Evolutionary conservation across 2,797 vertebrate genomes (phyloP), one percentile per base, ranked within the genome.

Genomic region (Chiloscyllium punctatum): DNA sequence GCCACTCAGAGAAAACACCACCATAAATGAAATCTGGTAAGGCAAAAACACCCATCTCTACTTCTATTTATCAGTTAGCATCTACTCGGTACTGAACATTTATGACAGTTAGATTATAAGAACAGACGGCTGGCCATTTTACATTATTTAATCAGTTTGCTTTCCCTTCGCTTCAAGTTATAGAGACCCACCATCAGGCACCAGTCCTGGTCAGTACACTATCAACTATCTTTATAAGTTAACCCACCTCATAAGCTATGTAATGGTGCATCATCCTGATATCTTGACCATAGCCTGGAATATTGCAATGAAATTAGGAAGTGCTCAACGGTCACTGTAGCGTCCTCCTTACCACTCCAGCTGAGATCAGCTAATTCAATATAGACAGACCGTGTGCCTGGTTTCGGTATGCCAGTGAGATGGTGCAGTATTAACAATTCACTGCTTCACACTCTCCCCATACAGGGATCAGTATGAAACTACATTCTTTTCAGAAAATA

Each of bases 21-120:
- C 97, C 27, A 97, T 99, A 86, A 97, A 98, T 96, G 99, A 99
- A 97, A 97, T 99, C 95, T 99, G 98, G 99, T 99, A 97, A 98
- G 98, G 69, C 94, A 74, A 77, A 95, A 53, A 21, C 57, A 16
- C 30, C 48, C n/a, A 16, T 57, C 25, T 18, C 27, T 1, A 1
- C 30, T 90, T 62, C 53, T n/a, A 16, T 62, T 33, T 33, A 15
- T 91, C 27, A 74, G 15, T 94, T 8, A 51, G n/a, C 23, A 0
- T 69, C 27, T 1, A n/a, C 7, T 5, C 42, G 23, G 48, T 71
- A 94, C 42, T 77, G 94, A 57, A 77, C 51, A 27, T 51, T 27
- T 51, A 94, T 27, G 68, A 66, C 27, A 25, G 6, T 51, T 51
- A 94, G 62, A 13, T 27, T 25, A 88, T 3, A 88, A 33, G 23